These are phyloP conservation scores for Bombylius major DNA, from an alignment of 2,888 invertebrate genomes.

Conservation along the genomic window DNA sequence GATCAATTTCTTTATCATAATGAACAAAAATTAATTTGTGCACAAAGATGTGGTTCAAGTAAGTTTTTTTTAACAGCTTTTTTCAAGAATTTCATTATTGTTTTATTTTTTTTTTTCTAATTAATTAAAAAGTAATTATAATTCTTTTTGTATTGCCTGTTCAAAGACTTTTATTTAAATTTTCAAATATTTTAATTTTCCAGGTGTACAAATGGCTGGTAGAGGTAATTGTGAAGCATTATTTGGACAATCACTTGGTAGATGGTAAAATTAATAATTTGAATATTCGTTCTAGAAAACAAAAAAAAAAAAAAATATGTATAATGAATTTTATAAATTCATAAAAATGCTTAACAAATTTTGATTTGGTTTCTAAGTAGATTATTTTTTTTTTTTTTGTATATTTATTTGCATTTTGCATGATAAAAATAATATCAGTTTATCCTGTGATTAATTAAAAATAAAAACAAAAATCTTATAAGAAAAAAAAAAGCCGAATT, in stretches of 20 bases:
- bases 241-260: background rate
- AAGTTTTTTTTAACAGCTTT: background rate
- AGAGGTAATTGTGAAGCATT: background rate
- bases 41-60: conserved; percentile 31
- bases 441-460: too few relatives aligned
- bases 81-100: too few relatives aligned
- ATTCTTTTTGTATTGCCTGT: too few relatives aligned
- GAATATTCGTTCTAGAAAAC: background rate
- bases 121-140: too few relatives aligned
- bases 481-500: too few relatives aligned
- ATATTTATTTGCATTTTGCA: too few relatives aligned
- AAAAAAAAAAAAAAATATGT: background rate
- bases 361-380: too few relatives aligned
- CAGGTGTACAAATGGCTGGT: background rate
- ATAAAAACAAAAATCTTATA: too few relatives aligned
- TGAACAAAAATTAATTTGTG: conserved; percentile 30
- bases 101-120: too few relatives aligned
- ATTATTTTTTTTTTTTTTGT: too few relatives aligned
- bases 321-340: background rate
- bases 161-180: background rate
- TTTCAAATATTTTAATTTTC: background rate
- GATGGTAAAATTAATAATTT: background rate
- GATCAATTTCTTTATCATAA: conserved; percentile 28
- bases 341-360: background rate
- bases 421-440: too few relatives aligned